Evolutionary conservation across 2,888 invertebrate species (phyloP), one percentile per base, ranked within the genome.

Genomic region (Hirtodrosophila alboralis): DNA sequence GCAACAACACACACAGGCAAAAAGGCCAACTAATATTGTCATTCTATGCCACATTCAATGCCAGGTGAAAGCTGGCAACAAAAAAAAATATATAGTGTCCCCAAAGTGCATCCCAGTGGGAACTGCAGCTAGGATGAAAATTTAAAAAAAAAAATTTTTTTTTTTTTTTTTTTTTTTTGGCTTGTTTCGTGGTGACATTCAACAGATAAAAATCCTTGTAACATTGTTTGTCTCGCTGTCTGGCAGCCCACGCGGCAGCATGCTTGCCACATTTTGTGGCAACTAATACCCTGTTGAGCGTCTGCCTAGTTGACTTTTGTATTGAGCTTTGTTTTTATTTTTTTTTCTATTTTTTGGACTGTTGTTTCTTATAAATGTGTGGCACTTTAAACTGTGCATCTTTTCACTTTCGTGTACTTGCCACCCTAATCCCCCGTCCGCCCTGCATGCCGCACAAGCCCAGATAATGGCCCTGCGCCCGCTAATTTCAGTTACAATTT

Each of bases 201-300:
- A 33, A 73, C 63, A 72, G 57, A 74, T 48, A 73, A 57, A 69
- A 73, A 78, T 77, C 84, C 78, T 78, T 70, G 56, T 67, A 31
- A 16, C 14, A 26, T 12, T 26, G 18, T 34, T 54, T 31, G 18
- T 18, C 18, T 18, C n/a, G n/a, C 26, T 30, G 12, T 7, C 27
- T 36, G 47, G 33, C 48, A 36, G 21, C 64, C 61, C 58, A 58
- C 57, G 37, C 57, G 37, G 36, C 27, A 16, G 16, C 23, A 4
- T 23, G 23, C 18, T 2, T 23, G 23, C 23, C 4, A 23, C 23
- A 23, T 23, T 2, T 49, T 30, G 36, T 9, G 41, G 48, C 44
- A 43, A 38, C 5, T n/a, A n/a, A 37, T 30, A 58, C 41, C 41
- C 49, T 33, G 41, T 47, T 38, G 60, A 36, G 18, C 9, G 26